Conservation (phyloP, 30 jellyfish, hydroid and myxozoan genomes). For the Cassiopea xamachana region DNA sequence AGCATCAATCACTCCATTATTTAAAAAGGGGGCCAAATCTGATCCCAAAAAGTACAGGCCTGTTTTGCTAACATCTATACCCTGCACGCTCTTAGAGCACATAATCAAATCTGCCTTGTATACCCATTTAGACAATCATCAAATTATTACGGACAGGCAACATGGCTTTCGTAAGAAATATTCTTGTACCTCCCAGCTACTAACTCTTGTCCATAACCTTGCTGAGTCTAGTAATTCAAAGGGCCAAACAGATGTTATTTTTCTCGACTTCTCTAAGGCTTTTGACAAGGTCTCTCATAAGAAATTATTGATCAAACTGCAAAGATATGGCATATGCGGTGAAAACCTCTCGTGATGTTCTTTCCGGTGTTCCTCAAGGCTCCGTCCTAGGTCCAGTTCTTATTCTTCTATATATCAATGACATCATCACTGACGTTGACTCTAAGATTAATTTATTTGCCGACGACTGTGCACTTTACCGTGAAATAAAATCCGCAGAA, state of each 20-base stretch:
- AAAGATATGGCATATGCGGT: constrained; percentile 38
- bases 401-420: constrained; percentile 39
- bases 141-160: constrained; percentile 46
- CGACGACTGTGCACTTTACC: constrained; percentile 18
- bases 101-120: constrained; percentile 59
- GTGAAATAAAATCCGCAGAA: constrained; percentile 27
- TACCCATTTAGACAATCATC: constrained; percentile 41
- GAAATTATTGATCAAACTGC: constrained; percentile 29
- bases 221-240: constrained; percentile 20
- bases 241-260: constrained; percentile 46
- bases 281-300: constrained; percentile 58
- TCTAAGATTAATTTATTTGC: constrained; percentile 30
- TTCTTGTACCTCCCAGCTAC: constrained; percentile 48
- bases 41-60: constrained; percentile 55
- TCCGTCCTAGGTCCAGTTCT: constrained; percentile 63
- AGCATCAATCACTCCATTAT: constrained; percentile 57
- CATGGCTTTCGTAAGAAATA: constrained; percentile 44
- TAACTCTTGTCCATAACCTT: constrained; percentile 32
- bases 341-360: constrained; percentile 28
- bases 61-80: constrained; percentile 44
- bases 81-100: constrained; percentile 65
- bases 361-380: constrained; percentile 65
- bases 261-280: constrained; percentile 53
- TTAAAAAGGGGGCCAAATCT: constrained; percentile 37
- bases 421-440: constrained; percentile 31